Conservation (phyloP, 2,113 vertebrate species). For the Datnioides undecimradiatus region DNA sequence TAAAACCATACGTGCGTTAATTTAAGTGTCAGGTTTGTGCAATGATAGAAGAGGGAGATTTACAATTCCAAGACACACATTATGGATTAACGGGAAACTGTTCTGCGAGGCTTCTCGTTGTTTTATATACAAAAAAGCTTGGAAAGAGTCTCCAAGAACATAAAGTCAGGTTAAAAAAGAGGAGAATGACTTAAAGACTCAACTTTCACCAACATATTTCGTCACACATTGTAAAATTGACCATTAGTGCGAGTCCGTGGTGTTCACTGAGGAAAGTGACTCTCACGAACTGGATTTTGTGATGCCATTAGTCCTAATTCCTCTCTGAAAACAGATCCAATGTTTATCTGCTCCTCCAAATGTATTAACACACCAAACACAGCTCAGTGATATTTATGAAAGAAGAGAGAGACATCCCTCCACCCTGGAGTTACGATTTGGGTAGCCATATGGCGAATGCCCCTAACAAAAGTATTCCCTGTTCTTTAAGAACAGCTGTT, state of each 20-base stretch:
- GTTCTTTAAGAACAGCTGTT: conserved; percentile 66
- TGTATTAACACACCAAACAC: conserved; percentile 20
- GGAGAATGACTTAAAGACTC: not conserved
- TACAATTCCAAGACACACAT: not conserved
- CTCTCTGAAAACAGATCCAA: not conserved
- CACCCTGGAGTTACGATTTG: conserved; percentile 25
- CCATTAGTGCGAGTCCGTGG: not conserved
- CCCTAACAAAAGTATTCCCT: conserved; percentile 37
- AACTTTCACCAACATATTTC: not conserved
- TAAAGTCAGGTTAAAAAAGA: not conserved
- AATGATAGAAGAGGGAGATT: conserved; percentile 13
- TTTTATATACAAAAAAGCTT: not conserved
- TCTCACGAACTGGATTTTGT: not conserved
- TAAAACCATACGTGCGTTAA: not conserved
- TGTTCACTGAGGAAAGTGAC: not conserved
- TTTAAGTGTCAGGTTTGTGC: not conserved
- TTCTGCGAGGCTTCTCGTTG: not conserved
- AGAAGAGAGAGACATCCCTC: not conserved
- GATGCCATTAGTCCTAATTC: conserved; percentile 2
- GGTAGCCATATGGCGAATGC: conserved; percentile 57
- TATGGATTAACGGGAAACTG: not conserved
- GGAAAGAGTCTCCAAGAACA: not conserved
- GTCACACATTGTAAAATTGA: not conserved
- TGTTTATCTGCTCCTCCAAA: conserved; percentile 27
- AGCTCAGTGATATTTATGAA: conserved; percentile 36